Percentiles rank a stretch among this genome's conserved stretches.
Evolutionary conservation across 2,888 invertebrate genomes (phyloP).

Genomic region (Hybos culiciformis): DNA sequence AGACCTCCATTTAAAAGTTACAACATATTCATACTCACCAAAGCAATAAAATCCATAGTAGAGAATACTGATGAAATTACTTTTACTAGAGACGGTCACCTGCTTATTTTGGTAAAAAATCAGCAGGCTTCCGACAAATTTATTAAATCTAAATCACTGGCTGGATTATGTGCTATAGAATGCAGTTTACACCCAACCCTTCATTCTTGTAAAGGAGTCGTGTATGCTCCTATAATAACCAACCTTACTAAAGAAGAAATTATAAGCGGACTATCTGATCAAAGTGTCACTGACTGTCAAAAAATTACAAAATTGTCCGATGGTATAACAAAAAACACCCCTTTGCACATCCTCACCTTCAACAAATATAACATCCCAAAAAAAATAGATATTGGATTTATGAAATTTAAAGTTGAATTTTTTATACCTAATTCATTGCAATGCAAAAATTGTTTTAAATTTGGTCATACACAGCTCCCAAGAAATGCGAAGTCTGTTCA

Average conservation of each 20-base stretch:
- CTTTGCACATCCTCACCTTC: not conserved
- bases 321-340: not conserved
- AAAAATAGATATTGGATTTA: not conserved
- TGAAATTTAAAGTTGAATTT: not conserved
- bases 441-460: no score
- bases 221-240: not conserved
- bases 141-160: not conserved
- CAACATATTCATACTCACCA: no score
- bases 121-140: not conserved
- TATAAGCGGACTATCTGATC: not conserved
- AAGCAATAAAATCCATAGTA: not conserved
- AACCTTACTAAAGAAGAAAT: not conserved
- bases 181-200: not conserved
- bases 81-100: not conserved
- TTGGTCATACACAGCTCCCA: no score
- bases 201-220: not conserved
- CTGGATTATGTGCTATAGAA: not conserved
- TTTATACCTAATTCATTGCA: no score
- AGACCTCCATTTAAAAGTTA: no score
- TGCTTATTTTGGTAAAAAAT: not conserved
- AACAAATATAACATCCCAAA: not conserved
- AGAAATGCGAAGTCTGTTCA: no score
- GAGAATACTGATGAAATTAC: not conserved
- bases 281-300: not conserved
- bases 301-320: not conserved